These are phyloP conservation scores for Girardia tigrina DNA, from an alignment of 2,888 invertebrate species.

Conservation along the genomic window DNA sequence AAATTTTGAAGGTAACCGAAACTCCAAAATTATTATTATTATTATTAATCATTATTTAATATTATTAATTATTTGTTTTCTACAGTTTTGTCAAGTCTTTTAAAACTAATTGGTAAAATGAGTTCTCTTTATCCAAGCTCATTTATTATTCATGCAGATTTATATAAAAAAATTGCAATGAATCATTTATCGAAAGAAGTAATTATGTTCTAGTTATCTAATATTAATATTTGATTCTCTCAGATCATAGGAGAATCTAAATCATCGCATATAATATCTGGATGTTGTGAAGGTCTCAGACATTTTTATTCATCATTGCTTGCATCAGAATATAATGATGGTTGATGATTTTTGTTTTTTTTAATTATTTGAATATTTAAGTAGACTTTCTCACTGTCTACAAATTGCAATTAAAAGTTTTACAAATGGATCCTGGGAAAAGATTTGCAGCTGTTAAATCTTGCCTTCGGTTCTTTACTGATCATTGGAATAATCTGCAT, in stretches of 20 bases:
- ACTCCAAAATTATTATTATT: no score
- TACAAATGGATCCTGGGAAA: neutral
- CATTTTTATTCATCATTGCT: neutral
- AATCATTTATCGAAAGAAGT: neutral
- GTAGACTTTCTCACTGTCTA: neutral
- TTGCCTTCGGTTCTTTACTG: neutral
- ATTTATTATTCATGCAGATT: neutral
- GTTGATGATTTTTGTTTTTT: neutral
- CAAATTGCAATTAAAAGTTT: neutral
- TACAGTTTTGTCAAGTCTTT: no score
- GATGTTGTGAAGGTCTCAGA: neutral
- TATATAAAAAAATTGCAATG: neutral
- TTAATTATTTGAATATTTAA: neutral
- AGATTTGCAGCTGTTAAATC: neutral
- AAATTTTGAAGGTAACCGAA: no score
- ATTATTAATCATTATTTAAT: no score
- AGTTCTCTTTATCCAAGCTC: neutral
- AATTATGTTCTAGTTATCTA: neutral
- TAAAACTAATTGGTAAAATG: neutral
- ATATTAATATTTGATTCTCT: neutral
- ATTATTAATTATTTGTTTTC: no score
- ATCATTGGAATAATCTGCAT: neutral
- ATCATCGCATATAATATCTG: neutral
- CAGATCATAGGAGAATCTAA: neutral
- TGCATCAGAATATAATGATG: neutral